phyloP scores from a whole-genome alignment of 2,797 vertebrate species.

The Sebastes trivittatus region DNA sequence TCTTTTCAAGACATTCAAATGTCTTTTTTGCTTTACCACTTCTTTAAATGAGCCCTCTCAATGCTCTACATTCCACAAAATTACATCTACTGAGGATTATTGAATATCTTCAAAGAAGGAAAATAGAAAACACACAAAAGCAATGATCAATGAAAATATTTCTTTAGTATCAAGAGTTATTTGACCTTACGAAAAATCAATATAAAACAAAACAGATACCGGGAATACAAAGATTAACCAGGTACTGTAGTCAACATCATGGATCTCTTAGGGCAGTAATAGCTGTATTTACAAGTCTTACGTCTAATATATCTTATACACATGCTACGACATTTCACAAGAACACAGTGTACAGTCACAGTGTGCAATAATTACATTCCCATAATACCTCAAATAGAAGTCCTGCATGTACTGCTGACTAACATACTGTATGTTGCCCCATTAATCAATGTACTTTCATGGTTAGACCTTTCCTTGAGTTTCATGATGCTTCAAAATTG shows the following conservation, averaged over 20 bases:
- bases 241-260: background rate
- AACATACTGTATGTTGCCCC: background rate
- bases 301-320: background rate
- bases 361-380: slow-evolving; percentile 26
- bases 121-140: background rate
- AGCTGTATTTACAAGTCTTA: slow-evolving; percentile 3
- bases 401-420: background rate
- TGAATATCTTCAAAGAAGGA: background rate
- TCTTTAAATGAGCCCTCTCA: background rate
- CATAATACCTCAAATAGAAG: background rate
- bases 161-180: background rate
- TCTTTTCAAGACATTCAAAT: slow-evolving; percentile 1
- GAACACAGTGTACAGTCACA: slow-evolving; percentile 23
- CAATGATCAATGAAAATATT: background rate
- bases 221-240: background rate
- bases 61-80: background rate
- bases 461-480: background rate
- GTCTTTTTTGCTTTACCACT: background rate
- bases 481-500: background rate
- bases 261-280: background rate
- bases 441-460: background rate
- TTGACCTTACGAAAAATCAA: background rate
- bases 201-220: background rate
- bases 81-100: background rate
- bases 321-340: slow-evolving; percentile 27